Evolutionary conservation across 1,140 invertebrate genomes (phyloP).

Genomic region (Hyposmocoma kahamanoa): DNA sequence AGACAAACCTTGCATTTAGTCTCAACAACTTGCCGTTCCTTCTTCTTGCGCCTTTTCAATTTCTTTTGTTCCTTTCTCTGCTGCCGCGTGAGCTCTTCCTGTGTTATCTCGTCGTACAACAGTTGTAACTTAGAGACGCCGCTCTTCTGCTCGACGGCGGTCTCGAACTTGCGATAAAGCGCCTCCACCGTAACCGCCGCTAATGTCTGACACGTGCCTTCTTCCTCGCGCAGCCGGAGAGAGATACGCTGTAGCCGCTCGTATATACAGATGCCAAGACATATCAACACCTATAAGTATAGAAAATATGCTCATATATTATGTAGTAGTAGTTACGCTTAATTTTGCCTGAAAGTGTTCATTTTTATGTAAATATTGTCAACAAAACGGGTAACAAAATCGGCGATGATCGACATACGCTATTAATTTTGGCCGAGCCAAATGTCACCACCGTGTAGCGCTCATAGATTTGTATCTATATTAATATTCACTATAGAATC

Average conservation of each 20-base stretch:
- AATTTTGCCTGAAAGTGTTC: no score
- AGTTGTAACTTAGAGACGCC: slow-evolving; percentile 91
- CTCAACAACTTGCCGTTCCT: slow-evolving; percentile 73
- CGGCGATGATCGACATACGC: no score
- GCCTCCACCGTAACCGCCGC: slow-evolving; percentile 91
- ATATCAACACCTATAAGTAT: slow-evolving; percentile 86
- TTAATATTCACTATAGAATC: no score
- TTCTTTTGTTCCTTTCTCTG: slow-evolving; percentile 90
- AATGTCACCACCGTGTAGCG: no score
- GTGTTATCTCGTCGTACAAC: slow-evolving; percentile 85
- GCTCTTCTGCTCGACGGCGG: slow-evolving; percentile 90
- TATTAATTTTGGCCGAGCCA: no score
- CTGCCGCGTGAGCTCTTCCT: slow-evolving; percentile 88
- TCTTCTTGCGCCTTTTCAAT: slow-evolving; percentile 90
- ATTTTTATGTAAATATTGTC: no score
- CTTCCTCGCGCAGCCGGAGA: slow-evolving; percentile 89
- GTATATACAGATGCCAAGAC: slow-evolving; percentile 92
- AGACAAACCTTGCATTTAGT: slow-evolving; percentile 61
- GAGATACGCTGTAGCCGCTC: slow-evolving; percentile 90
- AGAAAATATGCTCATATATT: no score
- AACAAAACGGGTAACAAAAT: no score
- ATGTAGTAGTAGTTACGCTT: no score
- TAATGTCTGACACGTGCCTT: slow-evolving; percentile 92
- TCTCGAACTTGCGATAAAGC: slow-evolving; percentile 90
- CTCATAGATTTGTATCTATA: no score